A percentile compares a stretch with the other conserved stretches of the same genome.
These are phyloP conservation scores for Papilio gigon DNA, from an alignment of 2,888 invertebrate species.

Conservation along the genomic window DNA sequence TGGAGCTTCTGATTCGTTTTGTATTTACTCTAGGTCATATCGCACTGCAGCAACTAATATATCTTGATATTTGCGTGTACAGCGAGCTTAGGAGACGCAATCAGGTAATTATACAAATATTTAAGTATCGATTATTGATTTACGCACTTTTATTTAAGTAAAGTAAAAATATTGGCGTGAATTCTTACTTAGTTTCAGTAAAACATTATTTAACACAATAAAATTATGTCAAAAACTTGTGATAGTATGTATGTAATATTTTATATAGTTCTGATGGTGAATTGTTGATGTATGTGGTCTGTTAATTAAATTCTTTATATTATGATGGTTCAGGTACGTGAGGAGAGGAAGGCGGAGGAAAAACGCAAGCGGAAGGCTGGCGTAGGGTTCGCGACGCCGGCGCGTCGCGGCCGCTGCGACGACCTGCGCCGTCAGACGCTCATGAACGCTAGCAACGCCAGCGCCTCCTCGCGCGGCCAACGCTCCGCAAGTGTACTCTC, in stretches of 20 bases:
- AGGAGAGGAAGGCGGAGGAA: slow-evolving; percentile 74
- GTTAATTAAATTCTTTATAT: no score
- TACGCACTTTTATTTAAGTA: no score
- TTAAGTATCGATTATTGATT: no score
- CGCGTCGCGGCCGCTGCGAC: slow-evolving; percentile 62
- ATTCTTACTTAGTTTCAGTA: no score
- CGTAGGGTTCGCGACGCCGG: slow-evolving; percentile 65
- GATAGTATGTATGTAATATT: no score
- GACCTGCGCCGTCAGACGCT: slow-evolving; percentile 66
- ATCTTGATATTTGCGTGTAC: slow-evolving; percentile 91
- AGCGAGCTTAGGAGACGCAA: slow-evolving; percentile 86
- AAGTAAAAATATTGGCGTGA: no score
- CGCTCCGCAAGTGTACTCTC: slow-evolving; percentile 68
- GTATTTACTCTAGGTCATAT: slow-evolving; percentile 88
- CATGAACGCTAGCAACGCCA: slow-evolving; percentile 73
- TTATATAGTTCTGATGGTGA: no score
- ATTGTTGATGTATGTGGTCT: no score
- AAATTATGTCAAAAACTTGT: no score
- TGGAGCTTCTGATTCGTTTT: slow-evolving; percentile 77
- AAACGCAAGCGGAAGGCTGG: slow-evolving; percentile 74
- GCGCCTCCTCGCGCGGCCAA: slow-evolving; percentile 72
- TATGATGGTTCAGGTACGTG: slow-evolving; percentile 63
- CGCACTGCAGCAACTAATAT: slow-evolving; percentile 89
- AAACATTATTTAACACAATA: no score
- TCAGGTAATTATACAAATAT: slow-evolving; percentile 61